Percentiles rank a stretch among this genome's conserved stretches.
phyloP scores from a whole-genome alignment of 2,888 invertebrate species.

The Erebia palarica region DNA sequence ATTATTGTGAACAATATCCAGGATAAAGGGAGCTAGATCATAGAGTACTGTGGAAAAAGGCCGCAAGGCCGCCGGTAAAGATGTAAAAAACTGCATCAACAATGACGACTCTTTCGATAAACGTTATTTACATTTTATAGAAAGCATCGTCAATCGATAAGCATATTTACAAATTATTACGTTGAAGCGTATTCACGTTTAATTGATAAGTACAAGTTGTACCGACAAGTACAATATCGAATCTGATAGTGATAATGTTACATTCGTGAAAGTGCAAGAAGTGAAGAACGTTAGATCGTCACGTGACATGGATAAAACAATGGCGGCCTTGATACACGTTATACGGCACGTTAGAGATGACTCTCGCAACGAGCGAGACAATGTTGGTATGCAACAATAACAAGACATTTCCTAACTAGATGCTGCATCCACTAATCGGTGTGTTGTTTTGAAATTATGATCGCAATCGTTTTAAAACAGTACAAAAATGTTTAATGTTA shows the following conservation, averaged over 20 bases:
- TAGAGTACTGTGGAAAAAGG: no score
- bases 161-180: no score
- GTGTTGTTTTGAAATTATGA: slow-evolving; percentile 15
- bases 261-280: slow-evolving; percentile 56
- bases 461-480: neutral
- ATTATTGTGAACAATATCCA: no score
- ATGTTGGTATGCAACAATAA: slow-evolving; percentile 50
- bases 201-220: neutral
- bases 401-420: slow-evolving; percentile 56
- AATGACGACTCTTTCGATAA: no score
- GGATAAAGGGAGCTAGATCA: no score
- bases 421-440: slow-evolving; percentile 38
- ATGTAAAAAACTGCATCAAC: no score
- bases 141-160: no score
- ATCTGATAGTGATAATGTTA: slow-evolving; percentile 42
- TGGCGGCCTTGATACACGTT: slow-evolving; percentile 57
- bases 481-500: neutral
- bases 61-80: no score
- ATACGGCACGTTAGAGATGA: slow-evolving; percentile 53
- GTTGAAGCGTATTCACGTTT: neutral
- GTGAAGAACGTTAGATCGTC: slow-evolving; percentile 46
- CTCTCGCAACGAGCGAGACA: slow-evolving; percentile 51
- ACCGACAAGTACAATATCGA: slow-evolving; percentile 17
- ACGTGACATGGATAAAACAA: slow-evolving; percentile 65
- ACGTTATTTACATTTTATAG: no score